Conservation (phyloP, 1,140 invertebrate genomes). For the Kradibia gibbosae region DNA sequence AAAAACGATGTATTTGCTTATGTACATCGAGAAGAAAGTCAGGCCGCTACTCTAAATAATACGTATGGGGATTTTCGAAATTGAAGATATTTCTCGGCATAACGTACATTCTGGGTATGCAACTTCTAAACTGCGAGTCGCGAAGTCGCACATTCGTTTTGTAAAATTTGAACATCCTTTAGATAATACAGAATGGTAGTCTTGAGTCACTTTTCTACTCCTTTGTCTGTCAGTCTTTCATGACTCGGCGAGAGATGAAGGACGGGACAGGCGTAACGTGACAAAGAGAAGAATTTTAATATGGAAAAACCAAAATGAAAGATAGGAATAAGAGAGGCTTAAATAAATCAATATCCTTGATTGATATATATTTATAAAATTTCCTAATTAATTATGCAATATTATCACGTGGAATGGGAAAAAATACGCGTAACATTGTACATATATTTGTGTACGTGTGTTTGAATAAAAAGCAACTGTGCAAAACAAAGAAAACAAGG, state of each 20-base stretch:
- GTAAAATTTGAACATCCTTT: background rate
- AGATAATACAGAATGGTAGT: background rate
- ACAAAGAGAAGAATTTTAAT: background rate
- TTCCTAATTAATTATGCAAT: slow-evolving; percentile 34
- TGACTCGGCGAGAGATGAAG: background rate
- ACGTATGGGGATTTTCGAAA: slow-evolving; percentile 10
- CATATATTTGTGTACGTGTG: background rate
- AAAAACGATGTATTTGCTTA: slow-evolving; percentile 18
- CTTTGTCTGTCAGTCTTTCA: background rate
- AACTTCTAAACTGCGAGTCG: slow-evolving; percentile 26
- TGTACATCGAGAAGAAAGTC: background rate
- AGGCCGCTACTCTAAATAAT: background rate
- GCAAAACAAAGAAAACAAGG: slow-evolving; percentile 38
- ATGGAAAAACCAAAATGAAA: background rate
- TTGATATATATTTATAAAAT: background rate
- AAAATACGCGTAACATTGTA: slow-evolving; percentile 1
- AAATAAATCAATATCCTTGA: slow-evolving; percentile 1
- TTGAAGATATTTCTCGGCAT: slow-evolving; percentile 21
- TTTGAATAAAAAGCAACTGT: background rate
- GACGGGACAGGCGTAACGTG: background rate
- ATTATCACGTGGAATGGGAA: slow-evolving; percentile 35
- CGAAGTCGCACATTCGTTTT: background rate
- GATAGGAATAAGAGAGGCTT: background rate
- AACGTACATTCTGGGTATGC: slow-evolving; percentile 12
- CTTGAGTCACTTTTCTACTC: background rate